Base-by-base conservation (phyloP, 2,113 vertebrate species). In the Octodon degus region DNA sequence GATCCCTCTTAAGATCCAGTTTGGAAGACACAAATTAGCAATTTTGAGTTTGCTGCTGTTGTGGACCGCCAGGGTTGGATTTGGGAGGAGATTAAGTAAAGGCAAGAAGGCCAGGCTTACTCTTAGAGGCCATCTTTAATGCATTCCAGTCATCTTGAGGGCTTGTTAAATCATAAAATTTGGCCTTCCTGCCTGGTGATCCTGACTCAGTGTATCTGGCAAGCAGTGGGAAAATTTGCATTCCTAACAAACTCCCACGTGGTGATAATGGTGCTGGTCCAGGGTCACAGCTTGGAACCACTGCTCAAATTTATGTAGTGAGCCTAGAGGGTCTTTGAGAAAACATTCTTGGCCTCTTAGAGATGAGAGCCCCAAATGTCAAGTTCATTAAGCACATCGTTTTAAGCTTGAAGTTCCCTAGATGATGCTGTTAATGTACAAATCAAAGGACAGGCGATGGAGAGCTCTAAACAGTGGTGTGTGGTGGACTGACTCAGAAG, bases 341-440 rank as follows among this genome's bases (percentile, higher is more conserved):
- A 90, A 91, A 92, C 53, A 94, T 96, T 90, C 47, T 58, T 90
- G 94, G 65, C 96, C 72, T 14, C 87, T 95, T 89, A 96, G 82
- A 91, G 79, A 76, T 92, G 82, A 91, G 95, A 95, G 96, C 96
- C 97, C 97, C 97, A 85, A 95, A 95, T 94, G 96, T 97, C 93
- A 97, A 97, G 97, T 97, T 98, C 97, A 89, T 96, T 95, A 96
- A 89, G 58, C 92, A 92, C 96, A 98, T 97, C 90, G 96, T 97
- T 96, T 98, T 98, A 98, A 98, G 95, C 96, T 96, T 97, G 97
- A 96, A 97, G 92, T 95, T 98, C 84, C 80, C 97, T 96, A 93
- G 93, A 96, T 96, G 93, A 97, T 91, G 76, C 25, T 88, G 62
- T 72, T 76, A 95, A 90, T 96, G 43, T 72, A 96, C 76, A 97